Percentiles rank a stretch among this genome's conserved stretches.
Conservation (phyloP, 2,888 invertebrate genomes). For the Reticulitermes lucifugus region DNA sequence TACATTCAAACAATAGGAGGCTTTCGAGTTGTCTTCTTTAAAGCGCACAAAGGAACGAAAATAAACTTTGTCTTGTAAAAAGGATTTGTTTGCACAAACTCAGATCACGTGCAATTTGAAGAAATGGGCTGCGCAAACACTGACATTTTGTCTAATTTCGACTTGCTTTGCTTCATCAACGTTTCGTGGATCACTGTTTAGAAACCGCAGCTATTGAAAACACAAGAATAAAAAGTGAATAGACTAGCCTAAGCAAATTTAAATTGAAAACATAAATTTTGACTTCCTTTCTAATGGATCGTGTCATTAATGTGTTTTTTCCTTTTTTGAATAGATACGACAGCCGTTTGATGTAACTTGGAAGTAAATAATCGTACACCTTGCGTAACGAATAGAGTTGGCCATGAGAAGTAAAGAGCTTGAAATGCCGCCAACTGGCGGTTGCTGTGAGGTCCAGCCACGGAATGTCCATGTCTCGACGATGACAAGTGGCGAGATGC, state of each 20-base stretch:
- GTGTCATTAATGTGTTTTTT: conserved; percentile 34
- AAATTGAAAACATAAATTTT: conserved; percentile 39
- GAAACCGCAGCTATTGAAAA: neutral
- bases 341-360: conserved; percentile 20
- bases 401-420: neutral
- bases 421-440: conserved; percentile 13
- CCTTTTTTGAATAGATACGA: conserved; percentile 23
- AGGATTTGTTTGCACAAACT: no score
- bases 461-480: conserved; percentile 28
- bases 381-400: conserved; percentile 33
- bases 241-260: conserved; percentile 23
- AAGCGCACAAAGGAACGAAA: no score
- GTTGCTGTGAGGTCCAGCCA: conserved; percentile 22
- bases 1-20: no score
- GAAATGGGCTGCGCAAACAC: no score
- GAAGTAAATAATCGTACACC: conserved; percentile 28
- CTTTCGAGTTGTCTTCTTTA: no score
- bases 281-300: conserved; percentile 29
- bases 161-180: neutral
- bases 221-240: conserved; percentile 31
- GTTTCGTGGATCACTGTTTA: neutral
- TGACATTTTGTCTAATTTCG: no score
- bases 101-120: no score
- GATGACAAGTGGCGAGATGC: conserved; percentile 26
- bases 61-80: no score